A percentile compares a stretch with the other conserved stretches of the same genome.
phyloP scores from a whole-genome alignment of 2,113 vertebrate species.

The Hassar affinis region DNA sequence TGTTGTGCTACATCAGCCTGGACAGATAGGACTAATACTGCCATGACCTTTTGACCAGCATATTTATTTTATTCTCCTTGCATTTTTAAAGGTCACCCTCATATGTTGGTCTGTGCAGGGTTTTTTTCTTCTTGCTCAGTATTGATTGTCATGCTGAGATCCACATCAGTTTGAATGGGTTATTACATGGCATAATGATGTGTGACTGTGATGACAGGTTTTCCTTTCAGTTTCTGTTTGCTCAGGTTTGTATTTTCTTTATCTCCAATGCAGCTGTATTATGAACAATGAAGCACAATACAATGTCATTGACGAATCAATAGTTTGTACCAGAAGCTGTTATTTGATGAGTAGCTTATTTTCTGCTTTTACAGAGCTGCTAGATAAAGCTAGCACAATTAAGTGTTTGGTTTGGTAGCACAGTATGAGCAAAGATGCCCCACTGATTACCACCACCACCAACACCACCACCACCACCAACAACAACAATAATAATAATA shows the following conservation, averaged over 20 bases:
- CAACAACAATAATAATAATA: not conserved
- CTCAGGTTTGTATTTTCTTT: conserved; percentile 48
- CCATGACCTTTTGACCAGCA: conserved; percentile 71
- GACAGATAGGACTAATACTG: conserved; percentile 61
- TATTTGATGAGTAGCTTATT: conserved; percentile 66
- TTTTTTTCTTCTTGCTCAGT: conserved; percentile 59
- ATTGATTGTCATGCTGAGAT: conserved; percentile 65
- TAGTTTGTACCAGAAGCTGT: conserved; percentile 55
- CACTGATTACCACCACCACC: no score
- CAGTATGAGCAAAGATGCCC: not conserved
- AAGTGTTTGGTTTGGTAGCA: conserved; percentile 56
- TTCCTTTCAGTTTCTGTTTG: not conserved
- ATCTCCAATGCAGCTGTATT: not conserved
- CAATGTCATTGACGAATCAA: not conserved
- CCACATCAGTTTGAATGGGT: conserved; percentile 64
- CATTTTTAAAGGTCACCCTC: conserved; percentile 72
- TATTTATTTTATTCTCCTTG: conserved; percentile 70
- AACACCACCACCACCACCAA: no score
- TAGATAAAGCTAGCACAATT: conserved; percentile 42
- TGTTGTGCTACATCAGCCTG: conserved; percentile 62
- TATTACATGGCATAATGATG: conserved; percentile 31
- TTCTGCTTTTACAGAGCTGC: conserved; percentile 57
- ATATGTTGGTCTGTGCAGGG: conserved; percentile 21
- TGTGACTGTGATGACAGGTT: not conserved
- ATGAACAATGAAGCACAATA: conserved; percentile 14